Percentiles rank a stretch among this genome's conserved stretches.
phyloP scores from a whole-genome alignment of 2,797 vertebrate species.

The Amniataba percoides region DNA sequence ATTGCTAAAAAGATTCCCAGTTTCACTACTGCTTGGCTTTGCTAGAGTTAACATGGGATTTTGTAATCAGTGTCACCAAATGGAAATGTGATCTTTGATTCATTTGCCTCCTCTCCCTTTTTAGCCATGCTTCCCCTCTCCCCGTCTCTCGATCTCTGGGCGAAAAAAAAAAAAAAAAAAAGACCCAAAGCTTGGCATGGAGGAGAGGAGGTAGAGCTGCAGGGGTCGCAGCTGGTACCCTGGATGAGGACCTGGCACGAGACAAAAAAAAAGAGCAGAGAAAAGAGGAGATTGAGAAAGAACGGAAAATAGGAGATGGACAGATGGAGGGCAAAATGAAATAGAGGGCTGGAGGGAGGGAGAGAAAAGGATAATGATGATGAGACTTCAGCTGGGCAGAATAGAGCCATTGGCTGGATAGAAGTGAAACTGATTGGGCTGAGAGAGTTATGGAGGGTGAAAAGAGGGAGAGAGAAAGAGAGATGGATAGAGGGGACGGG shows the following conservation, averaged over 20 bases:
- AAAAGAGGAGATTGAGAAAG: conserved; percentile 61
- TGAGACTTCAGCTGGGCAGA: conserved; percentile 73
- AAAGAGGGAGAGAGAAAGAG: conserved; percentile 49
- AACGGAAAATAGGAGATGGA: conserved; percentile 70
- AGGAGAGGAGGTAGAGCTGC: conserved; percentile 64
- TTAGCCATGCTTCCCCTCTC: conserved; percentile 12
- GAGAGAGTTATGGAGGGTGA: conserved; percentile 61
- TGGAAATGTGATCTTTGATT: conserved; percentile 59
- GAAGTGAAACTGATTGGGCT: conserved; percentile 76
- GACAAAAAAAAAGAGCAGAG: conserved; percentile 54
- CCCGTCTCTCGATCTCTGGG: conserved; percentile 34
- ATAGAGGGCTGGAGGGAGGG: conserved; percentile 62
- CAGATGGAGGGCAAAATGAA: conserved; percentile 77
- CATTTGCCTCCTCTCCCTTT: conserved; percentile 36
- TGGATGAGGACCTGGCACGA: conserved; percentile 67
- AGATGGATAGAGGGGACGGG: conserved; percentile 48
- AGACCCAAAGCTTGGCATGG: conserved; percentile 54
- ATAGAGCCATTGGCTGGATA: conserved; percentile 66
- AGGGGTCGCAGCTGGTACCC: conserved; percentile 76
- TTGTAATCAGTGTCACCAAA: conserved; percentile 21
- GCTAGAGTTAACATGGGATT: not conserved
- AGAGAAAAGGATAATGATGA: conserved; percentile 77
- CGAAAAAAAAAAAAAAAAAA: conserved; percentile 32
- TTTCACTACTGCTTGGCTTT: not conserved
- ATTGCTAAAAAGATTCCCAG: not conserved